Evolutionary conservation across 53 echinoderm and acorn worm species (phyloP).

Genomic region (Echinarachnius parma): DNA sequence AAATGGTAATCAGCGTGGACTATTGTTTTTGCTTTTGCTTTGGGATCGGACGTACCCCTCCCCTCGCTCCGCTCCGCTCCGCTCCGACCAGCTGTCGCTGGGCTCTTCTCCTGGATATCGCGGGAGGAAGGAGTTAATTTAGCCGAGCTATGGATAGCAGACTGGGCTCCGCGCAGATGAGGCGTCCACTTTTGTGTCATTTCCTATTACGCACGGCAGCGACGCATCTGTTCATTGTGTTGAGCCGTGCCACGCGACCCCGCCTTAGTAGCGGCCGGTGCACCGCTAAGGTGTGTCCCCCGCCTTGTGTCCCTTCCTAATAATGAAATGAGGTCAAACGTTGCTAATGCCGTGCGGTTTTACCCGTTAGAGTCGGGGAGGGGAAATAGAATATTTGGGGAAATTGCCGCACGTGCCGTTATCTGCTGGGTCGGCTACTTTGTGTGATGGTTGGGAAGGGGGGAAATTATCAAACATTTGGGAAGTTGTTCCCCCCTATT

Average conservation of each 20-base stretch:
- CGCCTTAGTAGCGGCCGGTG: background rate
- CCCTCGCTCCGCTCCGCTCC: background rate
- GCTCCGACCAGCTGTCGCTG: slow-evolving; percentile 13
- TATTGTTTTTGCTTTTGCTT: slow-evolving; percentile 17
- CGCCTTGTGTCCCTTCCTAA: no score
- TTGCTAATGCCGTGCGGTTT: no score
- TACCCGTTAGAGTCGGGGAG: no score
- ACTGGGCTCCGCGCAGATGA: slow-evolving; percentile 20
- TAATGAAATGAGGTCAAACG: no score
- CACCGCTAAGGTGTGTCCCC: no score
- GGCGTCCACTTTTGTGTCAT: slow-evolving; percentile 51
- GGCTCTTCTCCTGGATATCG: background rate
- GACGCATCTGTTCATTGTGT: slow-evolving; percentile 42
- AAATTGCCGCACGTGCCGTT: no score
- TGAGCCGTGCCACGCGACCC: background rate
- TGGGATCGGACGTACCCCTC: background rate
- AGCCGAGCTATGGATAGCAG: slow-evolving; percentile 35
- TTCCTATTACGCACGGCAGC: slow-evolving; percentile 43
- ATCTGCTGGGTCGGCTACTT: no score
- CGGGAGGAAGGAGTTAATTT: slow-evolving; percentile 51
- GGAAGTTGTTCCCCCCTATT: no score
- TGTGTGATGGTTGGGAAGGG: no score
- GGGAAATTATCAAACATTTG: no score
- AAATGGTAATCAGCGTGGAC: no score
- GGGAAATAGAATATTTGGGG: no score